phyloP scores from a whole-genome alignment of 30 jellyfish, hydroid and myxozoan species.

The Phacellophora camtschatica region DNA sequence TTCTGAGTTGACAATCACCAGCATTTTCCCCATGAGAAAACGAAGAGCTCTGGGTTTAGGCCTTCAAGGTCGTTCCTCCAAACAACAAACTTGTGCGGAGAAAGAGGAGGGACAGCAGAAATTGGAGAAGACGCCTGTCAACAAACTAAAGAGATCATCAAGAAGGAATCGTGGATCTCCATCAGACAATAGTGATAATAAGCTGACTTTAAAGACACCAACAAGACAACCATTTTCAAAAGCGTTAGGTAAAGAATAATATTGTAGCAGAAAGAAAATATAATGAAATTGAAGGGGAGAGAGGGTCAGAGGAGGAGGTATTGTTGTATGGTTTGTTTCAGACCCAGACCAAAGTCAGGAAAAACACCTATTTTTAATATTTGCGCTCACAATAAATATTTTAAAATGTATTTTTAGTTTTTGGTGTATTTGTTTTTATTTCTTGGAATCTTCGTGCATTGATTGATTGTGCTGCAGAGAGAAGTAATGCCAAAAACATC shows the following conservation, averaged over 20 bases:
- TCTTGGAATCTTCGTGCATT: too few relatives aligned
- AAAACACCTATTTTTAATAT: too few relatives aligned
- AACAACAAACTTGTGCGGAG: not conserved
- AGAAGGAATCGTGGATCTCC: constrained; percentile 14
- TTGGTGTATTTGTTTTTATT: too few relatives aligned
- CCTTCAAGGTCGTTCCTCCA: not conserved
- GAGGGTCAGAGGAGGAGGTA: too few relatives aligned
- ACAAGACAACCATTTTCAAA: constrained; percentile 22
- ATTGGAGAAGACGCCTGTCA: not conserved
- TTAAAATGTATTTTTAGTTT: too few relatives aligned
- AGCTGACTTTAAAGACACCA: constrained; percentile 44
- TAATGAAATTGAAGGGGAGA: too few relatives aligned
- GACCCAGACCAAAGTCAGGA: too few relatives aligned
- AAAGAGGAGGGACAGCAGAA: not conserved
- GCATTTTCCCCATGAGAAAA: constrained; percentile 56
- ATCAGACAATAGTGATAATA: not conserved
- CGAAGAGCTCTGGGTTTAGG: constrained; percentile 42
- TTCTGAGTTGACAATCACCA: constrained; percentile 24
- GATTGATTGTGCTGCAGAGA: too few relatives aligned
- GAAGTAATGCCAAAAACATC: too few relatives aligned
- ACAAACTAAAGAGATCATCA: not conserved
- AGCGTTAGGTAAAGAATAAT: constrained; percentile 42
- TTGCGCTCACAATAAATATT: too few relatives aligned
- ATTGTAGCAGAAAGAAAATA: too few relatives aligned
- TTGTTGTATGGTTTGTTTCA: too few relatives aligned